Evolutionary conservation across 1,140 invertebrate species (phyloP).

Genomic region (Teleopsis dalmanni): DNA sequence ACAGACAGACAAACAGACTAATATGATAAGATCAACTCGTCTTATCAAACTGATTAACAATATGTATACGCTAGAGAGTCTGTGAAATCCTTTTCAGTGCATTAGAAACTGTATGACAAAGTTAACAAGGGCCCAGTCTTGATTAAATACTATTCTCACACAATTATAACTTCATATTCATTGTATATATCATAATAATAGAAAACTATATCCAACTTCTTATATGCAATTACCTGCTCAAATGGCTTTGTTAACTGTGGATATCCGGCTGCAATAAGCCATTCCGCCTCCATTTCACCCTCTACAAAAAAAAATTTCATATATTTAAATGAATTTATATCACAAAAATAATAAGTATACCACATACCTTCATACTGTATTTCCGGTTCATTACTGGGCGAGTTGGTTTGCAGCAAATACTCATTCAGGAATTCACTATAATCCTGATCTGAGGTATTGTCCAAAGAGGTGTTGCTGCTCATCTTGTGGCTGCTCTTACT

Average conservation of each 20-base stretch:
- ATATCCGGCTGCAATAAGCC: slow-evolving; percentile 39
- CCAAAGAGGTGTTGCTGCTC: slow-evolving; percentile 27
- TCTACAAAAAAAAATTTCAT: slow-evolving; percentile 19
- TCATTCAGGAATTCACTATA: slow-evolving; percentile 40
- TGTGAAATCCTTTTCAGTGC: too few species aligned
- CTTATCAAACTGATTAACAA: too few species aligned
- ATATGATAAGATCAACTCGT: too few species aligned
- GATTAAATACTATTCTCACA: too few species aligned
- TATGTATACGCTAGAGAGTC: too few species aligned
- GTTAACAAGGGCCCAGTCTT: too few species aligned
- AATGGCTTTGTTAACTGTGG: slow-evolving; percentile 41
- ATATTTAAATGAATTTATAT: not conserved
- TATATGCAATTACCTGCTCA: slow-evolving; percentile 24
- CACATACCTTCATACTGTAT: slow-evolving; percentile 36
- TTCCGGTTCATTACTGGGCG: slow-evolving; percentile 30
- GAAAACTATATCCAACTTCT: not conserved
- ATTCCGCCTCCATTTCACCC: slow-evolving; percentile 43
- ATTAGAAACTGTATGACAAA: too few species aligned
- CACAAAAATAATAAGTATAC: not conserved
- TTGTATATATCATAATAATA: too few species aligned
- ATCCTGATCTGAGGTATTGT: slow-evolving; percentile 36
- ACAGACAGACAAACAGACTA: too few species aligned
- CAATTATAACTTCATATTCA: too few species aligned
- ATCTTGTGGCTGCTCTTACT: slow-evolving; percentile 21
- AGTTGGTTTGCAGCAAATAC: slow-evolving; percentile 35